phyloP scores from a whole-genome alignment of 2,888 invertebrate genomes.

The Drosophila affinis region DNA sequence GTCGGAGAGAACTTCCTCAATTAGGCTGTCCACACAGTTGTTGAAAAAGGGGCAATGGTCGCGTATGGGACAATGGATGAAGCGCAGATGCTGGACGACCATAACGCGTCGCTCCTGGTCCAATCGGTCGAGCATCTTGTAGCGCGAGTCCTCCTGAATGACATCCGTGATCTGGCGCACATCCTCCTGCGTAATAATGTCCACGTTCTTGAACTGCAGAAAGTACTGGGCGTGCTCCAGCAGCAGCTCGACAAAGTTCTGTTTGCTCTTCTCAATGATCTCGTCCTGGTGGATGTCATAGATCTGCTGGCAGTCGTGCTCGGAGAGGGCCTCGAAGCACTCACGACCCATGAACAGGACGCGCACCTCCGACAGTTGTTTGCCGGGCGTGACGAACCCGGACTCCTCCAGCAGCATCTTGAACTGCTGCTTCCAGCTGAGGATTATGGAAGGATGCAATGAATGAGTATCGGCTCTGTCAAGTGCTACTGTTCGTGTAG shows the following conservation, averaged over 20 bases:
- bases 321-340: slow-evolving; percentile 95
- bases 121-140: slow-evolving; percentile 95
- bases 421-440: slow-evolving; percentile 96
- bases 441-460: neutral
- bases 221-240: slow-evolving; percentile 96
- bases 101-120: slow-evolving; percentile 97
- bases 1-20: slow-evolving; percentile 85
- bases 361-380: slow-evolving; percentile 94
- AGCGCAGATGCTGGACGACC: slow-evolving; percentile 97
- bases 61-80: slow-evolving; percentile 96
- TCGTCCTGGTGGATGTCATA: slow-evolving; percentile 97
- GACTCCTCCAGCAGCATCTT: slow-evolving; percentile 96
- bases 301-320: slow-evolving; percentile 95
- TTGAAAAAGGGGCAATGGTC: slow-evolving; percentile 97
- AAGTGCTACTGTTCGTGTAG: neutral
- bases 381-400: slow-evolving; percentile 97
- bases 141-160: slow-evolving; percentile 96
- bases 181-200: slow-evolving; percentile 96
- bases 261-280: slow-evolving; percentile 94
- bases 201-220: slow-evolving; percentile 95
- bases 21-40: slow-evolving; percentile 91
- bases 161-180: slow-evolving; percentile 96
- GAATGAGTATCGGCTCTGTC: neutral
- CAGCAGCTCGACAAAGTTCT: slow-evolving; percentile 95
- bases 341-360: slow-evolving; percentile 97